A percentile compares a stretch with the other conserved stretches of the same genome.
These are phyloP conservation scores for Dynastes tityus DNA, from an alignment of 2,888 invertebrate genomes.

Conservation along the genomic window DNA sequence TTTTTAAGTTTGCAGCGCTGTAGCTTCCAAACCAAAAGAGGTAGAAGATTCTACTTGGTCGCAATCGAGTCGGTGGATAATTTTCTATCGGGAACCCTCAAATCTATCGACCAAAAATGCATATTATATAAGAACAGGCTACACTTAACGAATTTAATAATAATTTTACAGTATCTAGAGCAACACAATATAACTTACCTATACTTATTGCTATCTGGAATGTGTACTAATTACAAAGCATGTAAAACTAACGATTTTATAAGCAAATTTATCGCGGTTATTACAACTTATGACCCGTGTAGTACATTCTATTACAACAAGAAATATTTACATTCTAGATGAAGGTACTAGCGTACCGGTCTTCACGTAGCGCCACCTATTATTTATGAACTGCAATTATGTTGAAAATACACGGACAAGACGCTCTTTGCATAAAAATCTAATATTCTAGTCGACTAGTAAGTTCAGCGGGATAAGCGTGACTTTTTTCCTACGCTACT, in stretches of 20 bases:
- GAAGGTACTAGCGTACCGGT: slow-evolving; percentile 8
- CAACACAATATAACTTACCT: too few species aligned
- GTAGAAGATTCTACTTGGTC: too few species aligned
- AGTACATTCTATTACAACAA: slow-evolving; percentile 9
- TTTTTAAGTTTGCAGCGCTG: too few species aligned
- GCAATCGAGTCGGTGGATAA: too few species aligned
- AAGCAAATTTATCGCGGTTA: neutral
- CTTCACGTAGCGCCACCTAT: slow-evolving; percentile 28
- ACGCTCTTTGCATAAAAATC: slow-evolving; percentile 46
- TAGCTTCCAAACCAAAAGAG: too few species aligned
- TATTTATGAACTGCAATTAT: slow-evolving; percentile 49
- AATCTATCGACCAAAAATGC: too few species aligned
- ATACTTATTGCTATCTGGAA: neutral
- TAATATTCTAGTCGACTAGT: slow-evolving; percentile 43
- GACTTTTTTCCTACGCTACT: slow-evolving; percentile 7
- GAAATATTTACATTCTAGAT: slow-evolving; percentile 44
- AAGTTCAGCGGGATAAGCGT: slow-evolving; percentile 28
- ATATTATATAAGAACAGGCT: too few species aligned
- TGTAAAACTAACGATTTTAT: neutral
- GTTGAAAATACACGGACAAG: slow-evolving; percentile 38
- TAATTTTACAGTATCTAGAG: too few species aligned
- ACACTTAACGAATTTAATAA: too few species aligned
- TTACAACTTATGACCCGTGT: slow-evolving; percentile 18
- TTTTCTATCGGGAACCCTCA: too few species aligned
- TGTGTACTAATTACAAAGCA: neutral